Conservation (phyloP, 2,797 vertebrate genomes). For the Mus spretus region DNA sequence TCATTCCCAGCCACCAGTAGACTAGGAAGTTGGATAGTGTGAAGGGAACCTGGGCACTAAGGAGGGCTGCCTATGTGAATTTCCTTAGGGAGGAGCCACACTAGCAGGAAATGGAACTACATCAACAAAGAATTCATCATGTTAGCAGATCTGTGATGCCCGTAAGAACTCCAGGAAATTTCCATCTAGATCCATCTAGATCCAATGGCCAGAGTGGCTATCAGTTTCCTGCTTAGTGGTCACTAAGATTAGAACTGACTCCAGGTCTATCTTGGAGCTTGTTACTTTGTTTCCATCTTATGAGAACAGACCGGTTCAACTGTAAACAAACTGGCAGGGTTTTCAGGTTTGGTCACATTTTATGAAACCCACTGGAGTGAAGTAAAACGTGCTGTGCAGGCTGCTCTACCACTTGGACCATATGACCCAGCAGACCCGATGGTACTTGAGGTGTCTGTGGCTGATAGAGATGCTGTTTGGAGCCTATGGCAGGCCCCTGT, state of each 20-base stretch:
- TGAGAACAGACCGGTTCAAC: background rate
- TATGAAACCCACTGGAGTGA: conserved; percentile 31
- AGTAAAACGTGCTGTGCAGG: no score
- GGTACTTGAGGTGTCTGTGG: no score
- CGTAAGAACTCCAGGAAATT: conserved; percentile 71
- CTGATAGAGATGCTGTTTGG: no score
- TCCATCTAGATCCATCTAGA: background rate
- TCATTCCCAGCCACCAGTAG: background rate
- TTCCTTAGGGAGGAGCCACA: conserved; percentile 68
- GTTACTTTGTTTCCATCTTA: background rate
- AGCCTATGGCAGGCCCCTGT: no score
- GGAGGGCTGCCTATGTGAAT: conserved; percentile 13
- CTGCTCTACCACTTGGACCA: no score
- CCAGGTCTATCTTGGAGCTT: background rate
- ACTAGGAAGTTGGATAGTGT: conserved; percentile 28
- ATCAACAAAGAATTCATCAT: conserved; percentile 46
- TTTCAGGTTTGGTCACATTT: conserved; percentile 54
- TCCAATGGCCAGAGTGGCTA: background rate
- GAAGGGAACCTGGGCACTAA: background rate
- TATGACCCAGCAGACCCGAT: no score
- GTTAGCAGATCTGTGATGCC: conserved; percentile 38
- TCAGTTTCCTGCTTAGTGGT: background rate
- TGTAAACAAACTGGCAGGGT: background rate
- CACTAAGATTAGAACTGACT: background rate
- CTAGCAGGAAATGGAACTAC: conserved; percentile 64